These are phyloP conservation scores for Microtus montanus DNA, from an alignment of 2,113 vertebrate species.

Conservation along the genomic window DNA sequence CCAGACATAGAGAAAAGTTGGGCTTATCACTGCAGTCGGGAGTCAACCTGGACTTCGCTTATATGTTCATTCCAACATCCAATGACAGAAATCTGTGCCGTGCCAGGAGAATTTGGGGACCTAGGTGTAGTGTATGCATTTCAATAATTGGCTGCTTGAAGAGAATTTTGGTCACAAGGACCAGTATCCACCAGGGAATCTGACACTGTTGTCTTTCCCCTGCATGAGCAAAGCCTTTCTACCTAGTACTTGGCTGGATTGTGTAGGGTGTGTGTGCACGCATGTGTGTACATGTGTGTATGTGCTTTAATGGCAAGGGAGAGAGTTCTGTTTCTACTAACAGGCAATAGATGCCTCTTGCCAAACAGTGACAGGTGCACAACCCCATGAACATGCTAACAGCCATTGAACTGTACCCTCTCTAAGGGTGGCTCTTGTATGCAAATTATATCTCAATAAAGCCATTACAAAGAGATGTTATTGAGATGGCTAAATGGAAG, in stretches of 20 bases:
- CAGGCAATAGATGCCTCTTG: no score
- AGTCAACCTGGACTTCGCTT: background rate
- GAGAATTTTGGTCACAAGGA: no score
- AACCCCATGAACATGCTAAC: no score
- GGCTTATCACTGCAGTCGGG: no score
- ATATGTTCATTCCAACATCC: no score
- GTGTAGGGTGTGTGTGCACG: no score
- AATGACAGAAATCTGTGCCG: no score
- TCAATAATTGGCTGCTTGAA: background rate
- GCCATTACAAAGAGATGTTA: background rate
- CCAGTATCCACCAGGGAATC: background rate
- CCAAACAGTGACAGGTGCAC: background rate
- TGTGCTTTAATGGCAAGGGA: background rate
- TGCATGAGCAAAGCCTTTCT: background rate
- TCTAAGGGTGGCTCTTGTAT: background rate
- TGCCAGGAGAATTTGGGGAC: no score
- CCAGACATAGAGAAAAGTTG: no score
- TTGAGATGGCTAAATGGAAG: background rate
- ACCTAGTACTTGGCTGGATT: no score
- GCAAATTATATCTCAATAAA: background rate
- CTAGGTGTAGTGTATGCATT: fast-evolving
- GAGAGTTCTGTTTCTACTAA: background rate
- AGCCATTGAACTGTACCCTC: background rate
- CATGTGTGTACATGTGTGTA: background rate
- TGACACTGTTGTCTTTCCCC: background rate